Base-by-base conservation (phyloP, 2,797 vertebrate species). In the Enteromius afrohamiltoni region DNA sequence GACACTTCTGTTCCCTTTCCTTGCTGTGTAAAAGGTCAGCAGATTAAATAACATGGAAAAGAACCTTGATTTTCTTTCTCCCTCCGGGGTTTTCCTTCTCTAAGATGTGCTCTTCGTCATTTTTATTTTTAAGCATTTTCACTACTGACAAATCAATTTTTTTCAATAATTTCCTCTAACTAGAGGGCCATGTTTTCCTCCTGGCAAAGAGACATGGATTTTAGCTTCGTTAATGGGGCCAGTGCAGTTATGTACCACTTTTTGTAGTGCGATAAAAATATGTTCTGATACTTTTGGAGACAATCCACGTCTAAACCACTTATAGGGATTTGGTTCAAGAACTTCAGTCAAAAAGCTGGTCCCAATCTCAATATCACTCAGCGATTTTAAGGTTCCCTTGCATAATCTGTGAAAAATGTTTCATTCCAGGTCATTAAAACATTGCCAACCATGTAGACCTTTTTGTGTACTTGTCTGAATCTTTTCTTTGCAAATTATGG, bases 11-110 rank as follows among this genome's bases (percentile, higher is more conserved):
- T 79, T 85, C 77, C 70, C 62, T 6, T 58, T 80, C 53, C 74
- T 67, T 80, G 79, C 79, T 85, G 77, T 70, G 74, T 80, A 85
- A 71, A 89, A 88, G 85, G 88, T 89, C 84, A 84, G 69, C 29
- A 83, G 76, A 85, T 83, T 87, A 87, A 89, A 84, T 85, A 80
- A 88, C 83, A 78, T 83, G 71, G 47, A 87, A 85, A 86, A 82
- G 4, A 80, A 74, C 78, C 78, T 83, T 68, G 65, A 58, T 82
- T 85, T 85, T 85, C 31, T 82, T 83, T 77, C 64, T 86, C 75
- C 82, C 86, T 79, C 42, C 73, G 83, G 88, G 79, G 60, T 60
- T 85, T 85, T 84, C 85, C 83, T 83, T 45, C 81, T 78, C 82
- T 88, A 68, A 82, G 79, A 85, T 77, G 69, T 81, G 82, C 62